These are phyloP conservation scores for Schizotus pectinicornis DNA, from an alignment of 2,888 invertebrate species.

Conservation along the genomic window DNA sequence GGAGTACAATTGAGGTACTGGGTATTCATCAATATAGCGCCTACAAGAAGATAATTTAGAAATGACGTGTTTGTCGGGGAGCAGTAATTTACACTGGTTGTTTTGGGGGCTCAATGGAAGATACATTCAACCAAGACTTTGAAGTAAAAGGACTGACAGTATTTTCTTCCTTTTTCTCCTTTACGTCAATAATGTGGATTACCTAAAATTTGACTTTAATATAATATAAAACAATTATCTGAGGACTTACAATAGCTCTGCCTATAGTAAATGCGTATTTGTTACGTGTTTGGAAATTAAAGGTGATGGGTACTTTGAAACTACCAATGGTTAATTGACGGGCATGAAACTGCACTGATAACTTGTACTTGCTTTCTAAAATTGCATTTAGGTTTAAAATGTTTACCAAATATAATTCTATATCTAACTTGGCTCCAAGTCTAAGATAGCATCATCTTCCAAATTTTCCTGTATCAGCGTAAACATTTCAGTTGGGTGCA, in stretches of 20 bases:
- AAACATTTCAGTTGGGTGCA: slow-evolving; percentile 33
- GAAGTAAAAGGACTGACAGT: too few species aligned
- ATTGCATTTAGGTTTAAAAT: slow-evolving; percentile 11
- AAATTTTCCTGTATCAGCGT: slow-evolving; percentile 17
- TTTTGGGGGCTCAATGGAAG: slow-evolving; percentile 3
- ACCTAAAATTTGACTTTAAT: slow-evolving; percentile 45
- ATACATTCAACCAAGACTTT: too few species aligned
- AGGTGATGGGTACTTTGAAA: slow-evolving; percentile 60
- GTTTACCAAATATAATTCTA: not conserved
- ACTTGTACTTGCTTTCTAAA: slow-evolving; percentile 51
- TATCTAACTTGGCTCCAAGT: slow-evolving; percentile 36
- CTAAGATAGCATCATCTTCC: too few species aligned
- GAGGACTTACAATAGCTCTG: slow-evolving; percentile 58
- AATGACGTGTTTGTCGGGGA: not conserved
- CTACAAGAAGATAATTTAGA: slow-evolving; percentile 7
- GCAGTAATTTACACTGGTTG: slow-evolving; percentile 14
- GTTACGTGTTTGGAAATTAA: slow-evolving; percentile 53
- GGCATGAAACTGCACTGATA: slow-evolving; percentile 44
- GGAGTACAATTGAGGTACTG: slow-evolving; percentile 28
- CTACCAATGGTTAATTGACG: slow-evolving; percentile 53
- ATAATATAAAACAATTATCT: slow-evolving; percentile 5
- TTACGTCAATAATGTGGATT: slow-evolving; percentile 52
- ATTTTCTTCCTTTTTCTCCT: slow-evolving; percentile 19
- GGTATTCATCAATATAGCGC: slow-evolving; percentile 17
- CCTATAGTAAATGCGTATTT: slow-evolving; percentile 53